Base-by-base conservation (phyloP, 2,797 vertebrate genomes). In the Melanotaenia boesemani region DNA sequence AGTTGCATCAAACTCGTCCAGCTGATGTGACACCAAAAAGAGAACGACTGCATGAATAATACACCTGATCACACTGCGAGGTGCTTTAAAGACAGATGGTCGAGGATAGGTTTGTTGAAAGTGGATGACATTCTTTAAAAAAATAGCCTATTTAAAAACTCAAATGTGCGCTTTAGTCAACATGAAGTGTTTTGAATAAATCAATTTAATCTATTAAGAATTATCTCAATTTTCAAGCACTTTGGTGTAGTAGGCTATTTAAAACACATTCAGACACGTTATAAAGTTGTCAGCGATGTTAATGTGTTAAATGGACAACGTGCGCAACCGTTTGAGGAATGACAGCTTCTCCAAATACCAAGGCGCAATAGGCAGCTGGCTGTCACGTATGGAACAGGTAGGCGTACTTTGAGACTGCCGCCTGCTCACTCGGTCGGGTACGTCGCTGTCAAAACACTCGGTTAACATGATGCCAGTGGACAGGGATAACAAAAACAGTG, bases 301-400 rank as follows among this genome's bases (percentile, higher is more conserved):
- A 41, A 77, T 30, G 61, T 70, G 68, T 52, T 48, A 83, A 80
- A 77, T 63, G 68, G 63, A 62, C 67, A 77, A 41, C 41, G 36
- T 77, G 64, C 48, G 76, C 66, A 63, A 58, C 61, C 41, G 18
- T 54, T 67, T 69, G 78, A 46, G 61, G 70, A 76, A 50, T 89
- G 87, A 88, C 88, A 90, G 88, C 88, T 83, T 70, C 76, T 82
- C 63, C 77, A 77, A 73, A 85, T 69, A 82, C 78, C 77, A 86
- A 84, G 41, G 83, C 88, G 79, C 81, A 70, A 67, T 37, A 80
- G 84, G 88, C 89, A 88, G 90, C 87, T 87, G 88, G 88, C 88
- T 90, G 88, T 92, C 87, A 86, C 87, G 88, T 87, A 85, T 88
- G 85, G 89, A 89, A 77, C 90, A 93, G 91, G 90, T 92, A 93